Conservation (phyloP, 2,888 invertebrate species). For the Diadromus collaris region DNA sequence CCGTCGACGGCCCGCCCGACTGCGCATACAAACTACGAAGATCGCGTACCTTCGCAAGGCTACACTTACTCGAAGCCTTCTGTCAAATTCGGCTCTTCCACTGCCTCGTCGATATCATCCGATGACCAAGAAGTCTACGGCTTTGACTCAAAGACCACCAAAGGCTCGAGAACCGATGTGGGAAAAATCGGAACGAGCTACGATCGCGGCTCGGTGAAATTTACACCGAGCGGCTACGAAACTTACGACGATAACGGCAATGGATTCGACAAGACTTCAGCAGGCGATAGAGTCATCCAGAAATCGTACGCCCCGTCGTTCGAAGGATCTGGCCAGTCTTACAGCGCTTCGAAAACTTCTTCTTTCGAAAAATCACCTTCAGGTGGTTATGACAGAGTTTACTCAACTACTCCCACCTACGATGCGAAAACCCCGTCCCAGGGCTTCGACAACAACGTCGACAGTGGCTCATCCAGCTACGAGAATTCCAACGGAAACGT, state of each 20-base stretch:
- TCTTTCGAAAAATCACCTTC: conserved; percentile 25
- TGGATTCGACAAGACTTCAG: conserved; percentile 44
- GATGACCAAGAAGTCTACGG: conserved; percentile 18
- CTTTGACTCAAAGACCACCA: conserved; percentile 26
- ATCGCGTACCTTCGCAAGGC: conserved; percentile 35
- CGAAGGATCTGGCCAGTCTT: conserved; percentile 15
- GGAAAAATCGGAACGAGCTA: conserved; percentile 68
- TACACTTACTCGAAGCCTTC: conserved; percentile 62
- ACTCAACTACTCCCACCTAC: conserved; percentile 51
- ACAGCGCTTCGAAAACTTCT: conserved; percentile 27
- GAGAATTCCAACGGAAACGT: conserved; percentile 14
- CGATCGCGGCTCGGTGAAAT: conserved; percentile 71
- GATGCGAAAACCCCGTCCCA: conserved; percentile 4
- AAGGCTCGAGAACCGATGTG: conserved; percentile 62
- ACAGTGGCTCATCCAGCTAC: conserved; percentile 9
- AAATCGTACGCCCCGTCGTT: conserved; percentile 46
- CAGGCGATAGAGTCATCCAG: conserved; percentile 35
- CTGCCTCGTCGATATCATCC: conserved; percentile 58
- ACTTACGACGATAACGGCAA: conserved; percentile 48
- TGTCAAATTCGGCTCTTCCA: conserved; percentile 58
- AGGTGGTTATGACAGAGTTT: conserved; percentile 31
- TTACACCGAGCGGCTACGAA: conserved; percentile 68
- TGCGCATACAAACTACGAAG: neutral
- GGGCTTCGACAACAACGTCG: conserved; percentile 20
- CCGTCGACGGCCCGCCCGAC: conserved; percentile 55